These are phyloP conservation scores for Leptonema lineaticorne DNA, from an alignment of 1,140 invertebrate species.

Conservation along the genomic window DNA sequence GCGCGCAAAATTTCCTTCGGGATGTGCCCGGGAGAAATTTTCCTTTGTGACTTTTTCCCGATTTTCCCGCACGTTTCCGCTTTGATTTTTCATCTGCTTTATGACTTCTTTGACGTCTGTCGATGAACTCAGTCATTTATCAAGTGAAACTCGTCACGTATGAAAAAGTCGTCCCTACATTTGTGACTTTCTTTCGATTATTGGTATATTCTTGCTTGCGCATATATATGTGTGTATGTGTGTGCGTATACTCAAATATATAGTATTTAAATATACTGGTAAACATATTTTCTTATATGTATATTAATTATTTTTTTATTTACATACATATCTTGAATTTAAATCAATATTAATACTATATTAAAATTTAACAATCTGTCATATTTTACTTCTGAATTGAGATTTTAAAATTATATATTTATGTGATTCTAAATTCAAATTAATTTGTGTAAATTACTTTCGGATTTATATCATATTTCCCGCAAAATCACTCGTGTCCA, in stretches of 20 bases:
- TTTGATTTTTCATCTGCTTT: slow-evolving; percentile 14
- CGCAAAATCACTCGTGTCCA: background rate
- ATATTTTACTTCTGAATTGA: no score
- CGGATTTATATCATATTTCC: background rate
- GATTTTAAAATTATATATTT: no score
- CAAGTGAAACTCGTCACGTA: background rate
- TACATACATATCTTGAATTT: background rate
- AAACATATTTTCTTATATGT: background rate
- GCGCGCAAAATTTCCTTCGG: no score
- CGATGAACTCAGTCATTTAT: slow-evolving; percentile 15
- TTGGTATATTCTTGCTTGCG: background rate
- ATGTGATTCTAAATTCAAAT: no score
- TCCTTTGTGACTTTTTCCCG: background rate
- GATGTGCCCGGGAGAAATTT: background rate
- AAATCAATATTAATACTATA: no score
- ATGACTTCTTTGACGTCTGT: slow-evolving; percentile 16
- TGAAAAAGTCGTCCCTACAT: no score
- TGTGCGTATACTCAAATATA: background rate
- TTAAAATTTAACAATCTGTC: no score
- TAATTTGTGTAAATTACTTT: background rate
- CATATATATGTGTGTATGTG: background rate
- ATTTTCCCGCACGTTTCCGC: slow-evolving; percentile 2
- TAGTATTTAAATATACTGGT: no score
- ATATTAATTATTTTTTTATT: no score
- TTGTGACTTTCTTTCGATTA: background rate